Percentiles rank a stretch among this genome's conserved stretches.
These are phyloP conservation scores for Ephialtes manifestator DNA, from an alignment of 2,888 invertebrate species.

Conservation along the genomic window DNA sequence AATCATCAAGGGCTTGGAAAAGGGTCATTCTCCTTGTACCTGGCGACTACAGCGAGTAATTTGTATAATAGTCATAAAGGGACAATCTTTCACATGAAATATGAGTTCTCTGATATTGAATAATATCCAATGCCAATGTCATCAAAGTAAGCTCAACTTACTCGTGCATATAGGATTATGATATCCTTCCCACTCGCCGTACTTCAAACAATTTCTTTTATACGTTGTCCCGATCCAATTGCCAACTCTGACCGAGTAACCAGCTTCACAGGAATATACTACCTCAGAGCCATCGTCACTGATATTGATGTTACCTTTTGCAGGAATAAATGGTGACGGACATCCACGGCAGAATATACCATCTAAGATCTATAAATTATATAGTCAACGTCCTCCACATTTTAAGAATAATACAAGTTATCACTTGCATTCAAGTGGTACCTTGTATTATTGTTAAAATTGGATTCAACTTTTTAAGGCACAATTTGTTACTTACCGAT, in stretches of 20 bases:
- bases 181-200: slow-evolving; percentile 87
- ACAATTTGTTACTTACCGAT: slow-evolving; percentile 80
- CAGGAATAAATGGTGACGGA: slow-evolving; percentile 83
- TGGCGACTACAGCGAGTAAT: too few relatives aligned
- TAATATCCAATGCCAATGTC: too few relatives aligned
- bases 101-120: too few relatives aligned
- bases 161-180: slow-evolving; percentile 86
- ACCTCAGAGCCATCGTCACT: slow-evolving; percentile 83
- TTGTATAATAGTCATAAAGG: too few relatives aligned
- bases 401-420: too few relatives aligned
- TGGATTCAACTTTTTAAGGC: too few relatives aligned
- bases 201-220: slow-evolving; percentile 86
- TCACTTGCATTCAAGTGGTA: too few relatives aligned
- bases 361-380: slow-evolving; percentile 80
- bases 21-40: too few relatives aligned
- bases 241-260: slow-evolving; percentile 80
- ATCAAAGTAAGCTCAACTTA: slow-evolving; percentile 76
- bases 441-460: too few relatives aligned
- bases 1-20: too few relatives aligned
- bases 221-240: slow-evolving; percentile 64
- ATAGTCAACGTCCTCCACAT: not conserved
- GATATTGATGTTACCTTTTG: slow-evolving; percentile 86
- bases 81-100: too few relatives aligned
- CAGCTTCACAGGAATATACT: slow-evolving; percentile 86
- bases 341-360: slow-evolving; percentile 89